Evolutionary conservation across 2,797 vertebrate genomes (phyloP).

Genomic region (Thalassophryne amazonica): DNA sequence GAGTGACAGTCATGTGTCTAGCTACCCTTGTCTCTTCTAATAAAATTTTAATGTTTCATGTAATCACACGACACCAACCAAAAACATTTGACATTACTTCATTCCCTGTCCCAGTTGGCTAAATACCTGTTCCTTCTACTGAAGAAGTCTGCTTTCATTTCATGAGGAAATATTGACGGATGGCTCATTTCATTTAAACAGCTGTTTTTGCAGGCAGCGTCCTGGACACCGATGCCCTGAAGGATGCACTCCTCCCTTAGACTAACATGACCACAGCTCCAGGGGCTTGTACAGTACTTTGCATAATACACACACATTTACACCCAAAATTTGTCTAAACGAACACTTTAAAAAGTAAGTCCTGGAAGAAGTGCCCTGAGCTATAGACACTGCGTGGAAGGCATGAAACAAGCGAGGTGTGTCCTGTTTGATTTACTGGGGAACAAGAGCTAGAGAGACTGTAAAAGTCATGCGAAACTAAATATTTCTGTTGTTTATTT

Average conservation of each 20-base stretch:
- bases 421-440: constrained; percentile 63
- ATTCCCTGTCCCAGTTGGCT: constrained; percentile 24
- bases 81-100: constrained; percentile 8
- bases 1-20: no score
- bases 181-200: constrained; percentile 65
- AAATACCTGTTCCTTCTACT: constrained; percentile 46
- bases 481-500: constrained; percentile 54
- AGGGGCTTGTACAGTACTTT: constrained; percentile 43
- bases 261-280: constrained; percentile 68
- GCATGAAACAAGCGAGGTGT: constrained; percentile 50
- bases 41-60: no score
- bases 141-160: constrained; percentile 62
- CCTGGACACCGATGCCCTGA: constrained; percentile 51
- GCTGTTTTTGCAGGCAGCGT: constrained; percentile 53
- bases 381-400: constrained; percentile 55
- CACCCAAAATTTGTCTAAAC: constrained; percentile 63
- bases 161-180: constrained; percentile 67
- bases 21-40: no score
- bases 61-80: no score
- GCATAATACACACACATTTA: constrained; percentile 59
- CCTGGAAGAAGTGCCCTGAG: constrained; percentile 59
- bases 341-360: constrained; percentile 60
- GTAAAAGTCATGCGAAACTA: constrained; percentile 35
- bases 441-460: constrained; percentile 20
- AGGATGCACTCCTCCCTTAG: constrained; percentile 61